Conservation (phyloP, 2,113 vertebrate species). For the Hippocampus zosterae region DNA sequence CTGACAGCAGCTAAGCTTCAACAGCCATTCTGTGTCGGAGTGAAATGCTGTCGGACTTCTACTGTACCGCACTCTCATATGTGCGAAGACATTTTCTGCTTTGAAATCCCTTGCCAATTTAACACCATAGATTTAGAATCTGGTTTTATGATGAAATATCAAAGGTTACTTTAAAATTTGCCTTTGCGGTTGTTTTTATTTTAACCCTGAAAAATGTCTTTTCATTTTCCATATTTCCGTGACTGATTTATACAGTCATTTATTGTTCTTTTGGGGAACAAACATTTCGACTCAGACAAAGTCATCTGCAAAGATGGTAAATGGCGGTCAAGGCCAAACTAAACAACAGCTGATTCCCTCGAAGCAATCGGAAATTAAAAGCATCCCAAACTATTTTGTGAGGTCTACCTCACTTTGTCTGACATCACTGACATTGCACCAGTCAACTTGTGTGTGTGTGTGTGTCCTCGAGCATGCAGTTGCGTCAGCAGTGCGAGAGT, state of each 20-base stretch:
- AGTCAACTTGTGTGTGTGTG: background rate
- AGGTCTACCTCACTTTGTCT: constrained; percentile 1
- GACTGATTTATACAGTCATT: background rate
- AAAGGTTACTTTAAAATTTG: background rate
- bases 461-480: constrained; percentile 2
- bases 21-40: background rate
- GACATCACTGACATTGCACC: background rate
- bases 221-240: background rate
- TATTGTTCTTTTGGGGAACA: background rate
- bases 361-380: constrained; percentile 2
- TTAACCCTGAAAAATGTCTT: no score
- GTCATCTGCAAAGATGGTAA: background rate
- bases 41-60: background rate
- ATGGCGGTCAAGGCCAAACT: background rate
- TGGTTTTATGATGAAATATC: no score
- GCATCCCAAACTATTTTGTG: background rate
- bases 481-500: constrained; percentile 18
- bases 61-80: background rate
- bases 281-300: background rate
- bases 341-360: background rate
- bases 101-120: background rate
- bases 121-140: background rate
- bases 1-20: background rate
- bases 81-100: background rate
- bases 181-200: background rate